phyloP scores from a whole-genome alignment of 2,797 vertebrate genomes.

The Petrocephalus schoutedeni region DNA sequence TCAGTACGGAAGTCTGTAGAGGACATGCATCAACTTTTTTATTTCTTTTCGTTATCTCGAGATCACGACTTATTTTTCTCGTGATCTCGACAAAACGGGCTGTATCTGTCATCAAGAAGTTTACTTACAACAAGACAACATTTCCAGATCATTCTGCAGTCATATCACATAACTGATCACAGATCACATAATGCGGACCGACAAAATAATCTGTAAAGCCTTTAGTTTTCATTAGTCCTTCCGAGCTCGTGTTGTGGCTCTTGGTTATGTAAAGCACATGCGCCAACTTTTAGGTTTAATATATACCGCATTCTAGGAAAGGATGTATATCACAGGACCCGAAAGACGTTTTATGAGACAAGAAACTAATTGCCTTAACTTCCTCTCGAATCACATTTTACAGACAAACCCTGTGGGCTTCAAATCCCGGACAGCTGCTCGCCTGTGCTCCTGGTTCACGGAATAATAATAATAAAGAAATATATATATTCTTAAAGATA shows the following conservation, averaged over 20 bases:
- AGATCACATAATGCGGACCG: too few relatives aligned
- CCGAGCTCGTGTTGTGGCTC: background rate
- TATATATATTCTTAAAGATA: background rate
- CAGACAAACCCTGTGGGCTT: background rate
- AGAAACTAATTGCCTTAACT: background rate
- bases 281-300: background rate
- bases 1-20: too few relatives aligned
- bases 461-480: background rate
- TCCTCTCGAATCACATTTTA: background rate
- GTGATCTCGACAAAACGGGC: too few relatives aligned
- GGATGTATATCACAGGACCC: background rate
- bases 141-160: too few relatives aligned
- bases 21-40: too few relatives aligned
- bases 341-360: background rate
- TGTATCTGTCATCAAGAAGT: too few relatives aligned
- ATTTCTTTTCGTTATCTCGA: too few relatives aligned
- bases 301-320: background rate
- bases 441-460: background rate
- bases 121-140: too few relatives aligned
- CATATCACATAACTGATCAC: too few relatives aligned
- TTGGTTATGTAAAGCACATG: background rate
- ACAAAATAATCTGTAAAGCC: background rate
- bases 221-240: background rate
- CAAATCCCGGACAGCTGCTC: background rate
- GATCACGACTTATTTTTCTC: too few relatives aligned